Percentiles rank a stretch among this genome's conserved stretches.
phyloP scores from a whole-genome alignment of 2,113 vertebrate species.

The Actenoides lindsayi region DNA sequence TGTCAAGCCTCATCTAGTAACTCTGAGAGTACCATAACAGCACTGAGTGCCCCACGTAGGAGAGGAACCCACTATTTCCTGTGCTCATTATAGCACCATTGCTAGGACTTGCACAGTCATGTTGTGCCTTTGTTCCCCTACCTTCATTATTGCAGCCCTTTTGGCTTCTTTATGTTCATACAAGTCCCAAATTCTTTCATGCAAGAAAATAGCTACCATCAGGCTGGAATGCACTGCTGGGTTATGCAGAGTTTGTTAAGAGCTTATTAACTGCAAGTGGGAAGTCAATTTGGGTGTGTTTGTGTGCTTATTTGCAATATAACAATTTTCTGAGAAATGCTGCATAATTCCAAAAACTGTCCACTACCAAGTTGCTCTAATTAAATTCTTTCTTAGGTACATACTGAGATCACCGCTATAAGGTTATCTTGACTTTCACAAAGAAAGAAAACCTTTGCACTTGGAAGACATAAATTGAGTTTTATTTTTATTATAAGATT shows the following conservation, averaged over 20 bases:
- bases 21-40: neutral
- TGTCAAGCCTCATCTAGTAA: neutral
- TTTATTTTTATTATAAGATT: neutral
- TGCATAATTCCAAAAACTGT: neutral
- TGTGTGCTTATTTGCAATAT: neutral
- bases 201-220: neutral
- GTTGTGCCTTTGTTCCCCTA: neutral
- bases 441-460: neutral
- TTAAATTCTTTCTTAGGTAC: neutral
- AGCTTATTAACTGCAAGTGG: neutral
- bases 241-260: neutral
- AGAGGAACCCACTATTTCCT: neutral
- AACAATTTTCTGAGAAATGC: neutral
- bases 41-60: neutral
- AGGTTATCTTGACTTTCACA: neutral
- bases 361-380: neutral
- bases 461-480: neutral
- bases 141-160: neutral
- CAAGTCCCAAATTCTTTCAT: neutral
- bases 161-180: neutral
- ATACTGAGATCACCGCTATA: neutral
- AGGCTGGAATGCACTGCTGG: neutral
- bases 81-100: neutral
- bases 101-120: neutral
- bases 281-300: neutral